Base-by-base conservation (phyloP, 2,888 invertebrate species). In the Noctua pronuba region DNA sequence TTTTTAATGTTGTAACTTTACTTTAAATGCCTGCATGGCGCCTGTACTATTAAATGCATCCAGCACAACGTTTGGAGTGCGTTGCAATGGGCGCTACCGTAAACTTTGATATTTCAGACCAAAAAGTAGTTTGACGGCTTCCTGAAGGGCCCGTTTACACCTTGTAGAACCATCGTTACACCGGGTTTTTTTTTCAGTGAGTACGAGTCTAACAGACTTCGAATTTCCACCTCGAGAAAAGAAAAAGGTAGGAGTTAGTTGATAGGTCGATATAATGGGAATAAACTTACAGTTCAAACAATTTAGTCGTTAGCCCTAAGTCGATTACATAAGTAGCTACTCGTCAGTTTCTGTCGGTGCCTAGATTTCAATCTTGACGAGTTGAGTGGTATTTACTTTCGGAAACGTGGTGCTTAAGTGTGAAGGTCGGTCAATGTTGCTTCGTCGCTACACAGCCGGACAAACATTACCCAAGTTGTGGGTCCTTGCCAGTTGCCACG, bases 351-450 rank as follows among this genome's bases (percentile, higher is more conserved):
- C 38, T 28, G 49, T 58, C 13, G 60, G 24, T 62, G 38, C 24
- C 74, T 66, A 69, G 69, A 79, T 71, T 67, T 67, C 11, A 31
- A 69, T 66, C 65, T 77, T 76, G 66, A 76, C 46, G 52, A 55
- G 55, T 82, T 68, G 58, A 75, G 46, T 62, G 31, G 46, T 66
- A 49, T 68, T 58, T 55, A 65, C 18, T 41, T 52, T 74, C 24
- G 68, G 44, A 65, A 79, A 67, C 68, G 55, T 72, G 44, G 71
- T 68, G 35, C 41, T 79, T 65, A 77, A 38, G 73, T 65, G 55
- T 65, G 71, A 84, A 84, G 84, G 84, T 73, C 75, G 73, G 60
- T 79, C 70, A 64, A 73, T 62, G 70, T 52, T 28, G 41, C 41
- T 41, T 46, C 6, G 52, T 49, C 49, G 60, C 71, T 66, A 60